Conservation (phyloP, 2,113 vertebrate species). For the Aptenodytes patagonicus region DNA sequence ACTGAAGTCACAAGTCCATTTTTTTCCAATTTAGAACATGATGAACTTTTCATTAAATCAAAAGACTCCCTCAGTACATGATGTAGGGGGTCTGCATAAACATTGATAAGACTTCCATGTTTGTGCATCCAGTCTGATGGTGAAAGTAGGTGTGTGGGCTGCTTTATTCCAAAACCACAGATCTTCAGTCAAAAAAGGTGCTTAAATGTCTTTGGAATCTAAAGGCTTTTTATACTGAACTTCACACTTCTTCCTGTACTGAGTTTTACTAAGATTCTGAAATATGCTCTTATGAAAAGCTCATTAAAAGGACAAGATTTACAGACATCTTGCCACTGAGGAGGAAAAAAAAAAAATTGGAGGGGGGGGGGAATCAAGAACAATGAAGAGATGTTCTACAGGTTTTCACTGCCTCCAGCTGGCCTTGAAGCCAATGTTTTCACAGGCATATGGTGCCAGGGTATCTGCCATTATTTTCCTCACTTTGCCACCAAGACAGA, state of each 20-base stretch:
- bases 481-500: background rate
- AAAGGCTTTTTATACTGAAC: conserved; percentile 29
- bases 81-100: background rate
- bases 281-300: conserved; percentile 20
- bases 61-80: background rate
- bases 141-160: background rate
- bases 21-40: background rate
- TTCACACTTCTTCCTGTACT: conserved; percentile 37
- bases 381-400: background rate
- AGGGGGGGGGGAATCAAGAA: background rate
- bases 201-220: conserved; percentile 39
- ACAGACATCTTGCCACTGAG: background rate
- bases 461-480: background rate
- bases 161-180: background rate
- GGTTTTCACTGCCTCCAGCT: conserved; percentile 30
- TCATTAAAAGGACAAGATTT: conserved; percentile 43
- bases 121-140: conserved; percentile 2
- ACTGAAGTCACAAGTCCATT: background rate
- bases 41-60: background rate
- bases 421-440: background rate
- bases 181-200: background rate
- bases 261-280: conserved; percentile 49
- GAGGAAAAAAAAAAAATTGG: background rate
- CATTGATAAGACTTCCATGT: background rate
- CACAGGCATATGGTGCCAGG: background rate